Evolutionary conservation across 2,888 invertebrate species (phyloP).

Genomic region (Amiota communis): DNA sequence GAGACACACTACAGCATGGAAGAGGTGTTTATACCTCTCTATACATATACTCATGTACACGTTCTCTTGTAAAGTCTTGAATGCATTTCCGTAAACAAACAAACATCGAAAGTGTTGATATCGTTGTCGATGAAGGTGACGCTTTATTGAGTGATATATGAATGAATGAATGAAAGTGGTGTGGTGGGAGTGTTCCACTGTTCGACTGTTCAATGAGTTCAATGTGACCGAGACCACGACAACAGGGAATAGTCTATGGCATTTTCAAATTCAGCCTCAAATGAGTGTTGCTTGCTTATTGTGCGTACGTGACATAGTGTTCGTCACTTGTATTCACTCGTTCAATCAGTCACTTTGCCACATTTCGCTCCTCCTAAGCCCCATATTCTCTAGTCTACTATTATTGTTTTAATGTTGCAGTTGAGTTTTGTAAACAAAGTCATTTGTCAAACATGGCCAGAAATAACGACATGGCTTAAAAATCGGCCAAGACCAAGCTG

Average conservation of each 20-base stretch:
- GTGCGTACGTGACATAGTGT: constrained; percentile 61
- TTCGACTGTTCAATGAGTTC: not conserved
- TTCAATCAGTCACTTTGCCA: not conserved
- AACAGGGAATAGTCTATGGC: no score
- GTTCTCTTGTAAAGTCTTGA: not conserved
- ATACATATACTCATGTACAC: not conserved
- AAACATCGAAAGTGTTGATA: constrained; percentile 20
- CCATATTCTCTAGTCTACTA: not conserved
- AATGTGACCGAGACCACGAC: no score
- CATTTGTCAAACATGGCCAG: constrained; percentile 7
- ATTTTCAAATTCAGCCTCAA: not conserved
- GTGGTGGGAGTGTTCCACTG: not conserved
- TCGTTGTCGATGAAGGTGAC: constrained; percentile 4
- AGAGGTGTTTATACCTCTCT: not conserved
- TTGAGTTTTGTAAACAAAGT: constrained; percentile 18
- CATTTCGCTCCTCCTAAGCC: not conserved
- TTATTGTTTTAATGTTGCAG: constrained; percentile 8
- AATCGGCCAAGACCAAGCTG: constrained; percentile 4
- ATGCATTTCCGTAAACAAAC: constrained; percentile 43
- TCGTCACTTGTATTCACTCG: constrained; percentile 37
- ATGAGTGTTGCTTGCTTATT: constrained; percentile 35
- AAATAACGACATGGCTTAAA: not conserved
- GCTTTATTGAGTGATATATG: not conserved
- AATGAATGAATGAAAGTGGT: not conserved
- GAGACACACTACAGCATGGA: not conserved